These are phyloP conservation scores for Tadarida brasiliensis DNA, from an alignment of 2,797 vertebrate species.

Conservation along the genomic window DNA sequence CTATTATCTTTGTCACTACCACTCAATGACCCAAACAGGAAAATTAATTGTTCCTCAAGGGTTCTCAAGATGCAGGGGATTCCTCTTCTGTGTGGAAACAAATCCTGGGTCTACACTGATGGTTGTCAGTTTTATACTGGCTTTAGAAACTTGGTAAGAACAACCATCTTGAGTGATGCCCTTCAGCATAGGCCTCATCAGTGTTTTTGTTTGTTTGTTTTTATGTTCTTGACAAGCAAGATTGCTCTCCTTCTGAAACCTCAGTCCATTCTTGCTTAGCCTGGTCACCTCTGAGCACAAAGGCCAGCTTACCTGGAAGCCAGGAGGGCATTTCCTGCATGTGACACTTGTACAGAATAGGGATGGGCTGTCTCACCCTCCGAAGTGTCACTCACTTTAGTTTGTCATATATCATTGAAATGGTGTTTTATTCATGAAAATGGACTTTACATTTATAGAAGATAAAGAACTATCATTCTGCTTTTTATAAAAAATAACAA, in stretches of 20 bases:
- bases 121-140: not conserved
- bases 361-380: not conserved
- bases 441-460: not conserved
- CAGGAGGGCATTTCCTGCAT: not conserved
- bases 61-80: not conserved
- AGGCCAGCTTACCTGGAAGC: not conserved
- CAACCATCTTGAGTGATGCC: not conserved
- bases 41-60: not conserved
- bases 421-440: conserved; percentile 7
- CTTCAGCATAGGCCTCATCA: not conserved
- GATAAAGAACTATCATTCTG: not conserved
- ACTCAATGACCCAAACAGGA: not conserved
- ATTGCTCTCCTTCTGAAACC: not conserved
- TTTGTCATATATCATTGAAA: not conserved
- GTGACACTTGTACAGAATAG: not conserved
- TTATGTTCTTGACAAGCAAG: not conserved
- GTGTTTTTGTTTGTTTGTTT: not conserved
- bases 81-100: not conserved
- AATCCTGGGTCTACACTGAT: not conserved
- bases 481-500: not conserved
- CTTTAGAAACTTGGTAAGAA: not conserved
- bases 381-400: not conserved
- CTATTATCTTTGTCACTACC: conserved; percentile 16
- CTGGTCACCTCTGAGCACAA: not conserved
- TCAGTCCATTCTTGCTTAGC: not conserved